Evolutionary conservation across 2,888 invertebrate species (phyloP).

Genomic region (Omphaloscelis lunosa): DNA sequence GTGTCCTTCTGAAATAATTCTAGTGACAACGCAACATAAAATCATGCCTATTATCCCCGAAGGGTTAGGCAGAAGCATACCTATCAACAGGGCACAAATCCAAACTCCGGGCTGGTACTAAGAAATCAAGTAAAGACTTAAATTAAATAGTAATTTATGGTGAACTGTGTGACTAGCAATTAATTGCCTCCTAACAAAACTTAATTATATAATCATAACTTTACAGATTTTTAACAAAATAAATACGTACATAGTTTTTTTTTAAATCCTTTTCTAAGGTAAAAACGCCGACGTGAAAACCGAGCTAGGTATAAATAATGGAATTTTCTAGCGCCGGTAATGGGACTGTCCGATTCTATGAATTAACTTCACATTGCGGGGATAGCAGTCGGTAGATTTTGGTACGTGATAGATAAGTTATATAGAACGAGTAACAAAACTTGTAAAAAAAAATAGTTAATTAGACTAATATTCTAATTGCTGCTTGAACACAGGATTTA

Average conservation of each 20-base stretch:
- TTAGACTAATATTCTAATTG: neutral
- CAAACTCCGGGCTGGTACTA: neutral
- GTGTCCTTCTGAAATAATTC: neutral
- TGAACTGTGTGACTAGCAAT: neutral
- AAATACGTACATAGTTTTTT: neutral
- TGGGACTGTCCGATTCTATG: constrained; percentile 46
- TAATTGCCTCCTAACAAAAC: neutral
- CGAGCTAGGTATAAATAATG: constrained; percentile 41
- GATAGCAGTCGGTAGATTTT: neutral
- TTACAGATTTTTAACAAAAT: neutral
- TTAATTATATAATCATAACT: neutral
- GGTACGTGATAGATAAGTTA: neutral
- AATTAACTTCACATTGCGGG: constrained; percentile 21
- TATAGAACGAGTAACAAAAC: neutral
- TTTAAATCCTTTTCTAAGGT: neutral
- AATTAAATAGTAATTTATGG: neutral
- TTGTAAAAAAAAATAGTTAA: neutral
- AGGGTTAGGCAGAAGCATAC: neutral
- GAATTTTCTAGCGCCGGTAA: constrained; percentile 19
- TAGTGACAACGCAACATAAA: neutral
- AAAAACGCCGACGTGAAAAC: neutral
- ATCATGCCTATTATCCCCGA: too few relatives aligned
- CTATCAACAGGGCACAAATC: too few relatives aligned
- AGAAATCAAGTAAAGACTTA: neutral
- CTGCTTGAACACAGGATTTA: neutral